Conservation (phyloP, 1,140 invertebrate genomes). For the Cyclina sinensis region DNA sequence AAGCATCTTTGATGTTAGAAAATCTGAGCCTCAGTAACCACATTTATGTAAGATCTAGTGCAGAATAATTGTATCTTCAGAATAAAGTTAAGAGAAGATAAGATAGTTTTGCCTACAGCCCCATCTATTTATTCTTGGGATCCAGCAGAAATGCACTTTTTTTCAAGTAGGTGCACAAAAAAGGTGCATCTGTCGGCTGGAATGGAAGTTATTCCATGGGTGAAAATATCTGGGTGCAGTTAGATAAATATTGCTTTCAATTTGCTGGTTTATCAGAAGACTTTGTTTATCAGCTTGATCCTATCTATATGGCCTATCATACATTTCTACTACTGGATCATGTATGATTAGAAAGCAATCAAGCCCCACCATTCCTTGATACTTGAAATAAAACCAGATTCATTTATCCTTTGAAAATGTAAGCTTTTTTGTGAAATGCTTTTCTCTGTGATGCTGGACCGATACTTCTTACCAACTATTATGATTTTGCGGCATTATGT, state of each 20-base stretch:
- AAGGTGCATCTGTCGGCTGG: not conserved
- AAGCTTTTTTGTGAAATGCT: too few relatives aligned
- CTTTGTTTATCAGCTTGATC: not conserved
- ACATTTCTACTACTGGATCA: not conserved
- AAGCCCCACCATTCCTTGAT: not conserved
- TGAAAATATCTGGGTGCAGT: slow-evolving; percentile 17
- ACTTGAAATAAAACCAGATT: not conserved
- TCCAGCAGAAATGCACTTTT: not conserved
- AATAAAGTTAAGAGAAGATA: too few relatives aligned
- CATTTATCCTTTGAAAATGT: not conserved
- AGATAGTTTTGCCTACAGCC: too few relatives aligned
- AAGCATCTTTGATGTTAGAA: not conserved
- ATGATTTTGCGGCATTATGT: not conserved
- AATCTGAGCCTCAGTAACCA: not conserved
- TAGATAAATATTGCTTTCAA: slow-evolving; percentile 15
- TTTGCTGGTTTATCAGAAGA: not conserved
- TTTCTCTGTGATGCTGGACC: too few relatives aligned
- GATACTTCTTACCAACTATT: not conserved
- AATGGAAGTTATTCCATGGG: not conserved
- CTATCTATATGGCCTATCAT: not conserved
- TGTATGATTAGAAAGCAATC: slow-evolving; percentile 25
- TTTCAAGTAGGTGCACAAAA: not conserved
- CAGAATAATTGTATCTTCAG: too few relatives aligned
- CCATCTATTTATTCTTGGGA: not conserved
- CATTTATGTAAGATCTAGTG: not conserved